Conservation (phyloP, 30 jellyfish, hydroid and myxozoan genomes). For the Rhopilema esculentum region DNA sequence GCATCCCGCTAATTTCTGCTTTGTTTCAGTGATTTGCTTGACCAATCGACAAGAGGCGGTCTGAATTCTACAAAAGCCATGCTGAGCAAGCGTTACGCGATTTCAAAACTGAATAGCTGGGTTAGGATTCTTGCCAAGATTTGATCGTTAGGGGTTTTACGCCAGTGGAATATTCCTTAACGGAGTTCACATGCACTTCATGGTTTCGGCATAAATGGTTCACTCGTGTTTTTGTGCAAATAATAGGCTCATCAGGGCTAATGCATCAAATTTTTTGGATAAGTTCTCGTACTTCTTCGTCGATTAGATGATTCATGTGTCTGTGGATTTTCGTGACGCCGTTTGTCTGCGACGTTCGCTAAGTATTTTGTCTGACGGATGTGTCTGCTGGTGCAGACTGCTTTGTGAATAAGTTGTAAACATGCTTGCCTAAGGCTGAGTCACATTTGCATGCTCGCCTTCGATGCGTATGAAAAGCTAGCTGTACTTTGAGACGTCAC, state of each 20-base stretch:
- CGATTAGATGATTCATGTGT: slow-evolving; percentile 46
- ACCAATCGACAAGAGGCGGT: slow-evolving; percentile 80
- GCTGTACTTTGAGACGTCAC: background rate
- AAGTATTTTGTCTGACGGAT: slow-evolving; percentile 79
- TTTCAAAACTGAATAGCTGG: slow-evolving; percentile 52
- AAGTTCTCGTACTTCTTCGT: background rate
- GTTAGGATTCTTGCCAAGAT: slow-evolving; percentile 52
- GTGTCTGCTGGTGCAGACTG: slow-evolving; percentile 76
- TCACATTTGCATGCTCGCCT: slow-evolving; percentile 31
- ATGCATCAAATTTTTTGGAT: background rate
- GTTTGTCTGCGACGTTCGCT: slow-evolving; percentile 70
- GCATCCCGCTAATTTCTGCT: slow-evolving; percentile 77
- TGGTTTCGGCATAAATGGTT: background rate
- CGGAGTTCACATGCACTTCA: background rate
- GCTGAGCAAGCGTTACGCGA: slow-evolving; percentile 61
- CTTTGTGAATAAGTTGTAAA: slow-evolving; percentile 65
- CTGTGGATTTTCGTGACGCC: slow-evolving; percentile 84
- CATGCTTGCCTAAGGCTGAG: slow-evolving; percentile 76
- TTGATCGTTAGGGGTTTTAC: background rate
- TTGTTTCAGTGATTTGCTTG: slow-evolving; percentile 63
- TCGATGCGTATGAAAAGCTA: background rate
- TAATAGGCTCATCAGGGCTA: background rate
- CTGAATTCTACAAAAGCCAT: slow-evolving; percentile 55
- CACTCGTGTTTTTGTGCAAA: background rate
- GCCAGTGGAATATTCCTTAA: background rate